Percentiles rank a stretch among this genome's conserved stretches.
Conservation (phyloP, 1,140 invertebrate genomes). For the Lepidurus apus region DNA sequence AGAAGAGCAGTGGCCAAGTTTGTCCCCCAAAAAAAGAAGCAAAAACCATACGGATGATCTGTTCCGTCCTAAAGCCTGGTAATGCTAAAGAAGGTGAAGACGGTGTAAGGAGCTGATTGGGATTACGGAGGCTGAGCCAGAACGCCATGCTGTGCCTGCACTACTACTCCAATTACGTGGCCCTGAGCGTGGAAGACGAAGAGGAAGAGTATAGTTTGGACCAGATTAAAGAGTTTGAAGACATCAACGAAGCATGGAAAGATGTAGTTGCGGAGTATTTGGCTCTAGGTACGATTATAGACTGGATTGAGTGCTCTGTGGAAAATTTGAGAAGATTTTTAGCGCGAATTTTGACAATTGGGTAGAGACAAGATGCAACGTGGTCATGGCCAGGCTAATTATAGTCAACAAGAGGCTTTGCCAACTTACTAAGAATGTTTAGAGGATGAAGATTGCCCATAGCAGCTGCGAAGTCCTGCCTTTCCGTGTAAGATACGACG, state of each 20-base stretch:
- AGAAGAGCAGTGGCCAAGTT: no score
- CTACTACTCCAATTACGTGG: constrained; percentile 67
- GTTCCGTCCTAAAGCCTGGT: background rate
- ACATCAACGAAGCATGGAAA: constrained; percentile 64
- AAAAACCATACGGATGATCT: no score
- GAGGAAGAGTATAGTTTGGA: constrained; percentile 66
- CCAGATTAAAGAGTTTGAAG: constrained; percentile 78
- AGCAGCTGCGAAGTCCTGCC: background rate
- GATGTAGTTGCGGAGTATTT: constrained; percentile 62
- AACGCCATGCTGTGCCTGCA: constrained; percentile 64
- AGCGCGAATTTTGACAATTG: background rate
- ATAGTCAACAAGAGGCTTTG: constrained; percentile 8
- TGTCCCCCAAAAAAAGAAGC: no score
- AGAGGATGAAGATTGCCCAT: background rate
- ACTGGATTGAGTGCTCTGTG: background rate
- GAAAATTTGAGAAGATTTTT: background rate
- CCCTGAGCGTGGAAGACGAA: constrained; percentile 52
- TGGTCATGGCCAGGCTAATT: background rate
- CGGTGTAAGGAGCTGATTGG: background rate
- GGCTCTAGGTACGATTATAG: constrained; percentile 56
- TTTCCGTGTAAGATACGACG: background rate
- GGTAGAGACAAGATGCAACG: background rate
- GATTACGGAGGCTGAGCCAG: background rate
- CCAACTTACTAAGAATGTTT: constrained; percentile 8
- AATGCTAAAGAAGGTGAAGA: background rate